These are phyloP conservation scores for Heliconius hortense DNA, from an alignment of 2,888 invertebrate genomes.

Conservation along the genomic window DNA sequence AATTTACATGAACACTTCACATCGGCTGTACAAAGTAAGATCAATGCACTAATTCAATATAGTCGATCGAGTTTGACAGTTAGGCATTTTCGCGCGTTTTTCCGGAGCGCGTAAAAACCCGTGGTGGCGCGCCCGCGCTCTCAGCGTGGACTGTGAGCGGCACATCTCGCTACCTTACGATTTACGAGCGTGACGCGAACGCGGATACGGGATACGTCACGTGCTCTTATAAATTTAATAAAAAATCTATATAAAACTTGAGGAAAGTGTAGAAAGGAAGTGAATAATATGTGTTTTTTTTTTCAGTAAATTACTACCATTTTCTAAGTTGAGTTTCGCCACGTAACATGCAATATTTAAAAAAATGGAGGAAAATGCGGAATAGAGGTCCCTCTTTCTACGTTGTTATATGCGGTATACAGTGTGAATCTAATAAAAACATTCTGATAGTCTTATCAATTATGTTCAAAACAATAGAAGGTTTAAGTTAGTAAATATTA, in stretches of 20 bases:
- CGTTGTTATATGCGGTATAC: too few relatives aligned
- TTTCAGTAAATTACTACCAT: background rate
- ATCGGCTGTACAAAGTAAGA: constrained; percentile 46
- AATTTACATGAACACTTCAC: constrained; percentile 47
- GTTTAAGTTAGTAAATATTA: too few relatives aligned
- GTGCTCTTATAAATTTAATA: constrained; percentile 36
- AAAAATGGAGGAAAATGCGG: too few relatives aligned
- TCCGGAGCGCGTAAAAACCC: constrained; percentile 60
- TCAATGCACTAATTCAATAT: constrained; percentile 51
- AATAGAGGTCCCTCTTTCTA: too few relatives aligned
- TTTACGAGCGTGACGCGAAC: constrained; percentile 76
- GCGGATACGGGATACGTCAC: constrained; percentile 62
- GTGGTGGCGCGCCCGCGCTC: constrained; percentile 65
- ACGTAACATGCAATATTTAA: too few relatives aligned
- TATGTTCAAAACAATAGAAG: too few relatives aligned
- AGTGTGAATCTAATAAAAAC: too few relatives aligned
- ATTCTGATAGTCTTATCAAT: too few relatives aligned
- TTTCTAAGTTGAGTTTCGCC: too few relatives aligned
- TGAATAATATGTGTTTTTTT: background rate
- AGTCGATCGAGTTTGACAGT: constrained; percentile 60
- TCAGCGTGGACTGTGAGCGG: constrained; percentile 67
- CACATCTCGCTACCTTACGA: constrained; percentile 69
- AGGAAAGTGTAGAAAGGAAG: background rate
- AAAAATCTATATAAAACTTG: background rate
- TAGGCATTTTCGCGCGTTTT: constrained; percentile 80